Evolutionary conservation across 1,140 invertebrate species (phyloP), one percentile per base, ranked within the genome.

Genomic region (Lineus longissimus): DNA sequence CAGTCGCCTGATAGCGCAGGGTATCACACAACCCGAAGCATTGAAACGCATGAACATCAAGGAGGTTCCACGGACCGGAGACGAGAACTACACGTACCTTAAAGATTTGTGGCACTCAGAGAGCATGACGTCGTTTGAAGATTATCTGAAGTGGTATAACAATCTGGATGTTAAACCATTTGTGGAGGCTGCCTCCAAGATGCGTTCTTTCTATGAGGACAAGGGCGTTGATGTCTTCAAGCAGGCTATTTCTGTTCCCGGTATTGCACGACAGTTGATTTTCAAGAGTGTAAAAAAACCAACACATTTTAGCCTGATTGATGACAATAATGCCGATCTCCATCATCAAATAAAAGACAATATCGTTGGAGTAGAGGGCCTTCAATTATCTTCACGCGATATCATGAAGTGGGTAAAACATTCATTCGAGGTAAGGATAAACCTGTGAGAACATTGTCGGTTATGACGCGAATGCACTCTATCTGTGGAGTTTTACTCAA

Each of bases 381-480:
- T 7, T 61, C 63, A 7, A 61, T 71, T n/a, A 59, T 71, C n/a
- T 71, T 69, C 30, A 36, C 43, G 45, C 61, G 70, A 2, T 66
- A 64, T 43, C 68, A 68, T 22, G 65, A 72, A 29, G 51, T 33
- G 25, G 61, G 47, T 15, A 27, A 60, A 13, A 68, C 70, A 11
- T 15, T 13, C 1, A 66, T 72, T 15, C 40, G 67, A 31, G 23
- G 23, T 6, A 33, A 51, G 27, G 59, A 22, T 27, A 25, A 15
- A 51, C 31, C 23, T 36, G 33, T 15, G 0, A 64, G 47, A 63
- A 36, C 7, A 56, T 68, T 13, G 27, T 57, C 17, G 70, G 70
- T 1, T 69, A 31, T 22, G 70, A 71, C 51, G 62, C 62, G 31
- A 71, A 69, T 41, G 56, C 67, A 15, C 30, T 71, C 0, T 70